phyloP scores from a whole-genome alignment of 2,888 invertebrate species.

The Callyntrura guangdongensis region DNA sequence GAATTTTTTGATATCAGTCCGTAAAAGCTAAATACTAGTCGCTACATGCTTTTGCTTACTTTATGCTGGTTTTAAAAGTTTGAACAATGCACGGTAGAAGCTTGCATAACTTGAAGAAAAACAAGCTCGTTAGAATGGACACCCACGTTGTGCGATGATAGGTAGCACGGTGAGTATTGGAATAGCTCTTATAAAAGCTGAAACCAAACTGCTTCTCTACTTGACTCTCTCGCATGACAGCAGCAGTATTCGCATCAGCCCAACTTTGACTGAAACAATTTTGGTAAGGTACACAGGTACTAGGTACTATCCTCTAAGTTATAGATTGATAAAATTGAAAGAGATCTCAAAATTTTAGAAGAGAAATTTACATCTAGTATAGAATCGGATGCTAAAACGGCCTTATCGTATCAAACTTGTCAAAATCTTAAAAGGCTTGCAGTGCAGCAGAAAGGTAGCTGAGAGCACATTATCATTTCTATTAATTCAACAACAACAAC shows the following conservation, averaged over 20 bases:
- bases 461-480: constrained; percentile 16
- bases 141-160: constrained; percentile 76
- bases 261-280: too few species aligned
- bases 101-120: constrained; percentile 56
- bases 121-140: constrained; percentile 69
- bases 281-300: background rate
- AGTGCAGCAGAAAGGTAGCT: constrained; percentile 42
- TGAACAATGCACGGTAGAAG: constrained; percentile 26
- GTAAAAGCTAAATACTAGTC: background rate
- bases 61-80: background rate
- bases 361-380: background rate
- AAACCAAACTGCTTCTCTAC: too few species aligned
- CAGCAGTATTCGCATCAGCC: too few species aligned
- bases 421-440: constrained; percentile 41
- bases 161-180: constrained; percentile 74
- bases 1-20: constrained; percentile 42
- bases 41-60: constrained; percentile 8
- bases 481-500: constrained; percentile 41
- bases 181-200: too few species aligned
- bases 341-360: constrained; percentile 3
- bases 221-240: too few species aligned
- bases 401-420: constrained; percentile 33
- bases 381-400: background rate
- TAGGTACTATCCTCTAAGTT: background rate
- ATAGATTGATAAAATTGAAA: constrained; percentile 11